Evolutionary conservation across 2,113 vertebrate genomes (phyloP).

Genomic region (Colaptes auratus): DNA sequence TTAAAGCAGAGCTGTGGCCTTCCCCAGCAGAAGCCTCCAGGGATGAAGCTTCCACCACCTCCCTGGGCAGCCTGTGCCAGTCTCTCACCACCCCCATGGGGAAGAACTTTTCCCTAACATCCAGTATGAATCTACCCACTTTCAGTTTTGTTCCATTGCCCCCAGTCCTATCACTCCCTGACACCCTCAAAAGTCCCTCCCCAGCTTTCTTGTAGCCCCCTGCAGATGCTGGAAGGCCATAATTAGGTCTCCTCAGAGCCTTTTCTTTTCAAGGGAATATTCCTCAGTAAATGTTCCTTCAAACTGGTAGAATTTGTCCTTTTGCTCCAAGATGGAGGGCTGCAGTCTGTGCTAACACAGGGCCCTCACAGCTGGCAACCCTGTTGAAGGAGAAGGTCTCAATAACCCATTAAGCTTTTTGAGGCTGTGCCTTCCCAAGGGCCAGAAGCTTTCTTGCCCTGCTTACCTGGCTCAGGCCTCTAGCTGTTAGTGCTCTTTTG

Average conservation of each 20-base stretch:
- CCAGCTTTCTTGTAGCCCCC: too few species aligned
- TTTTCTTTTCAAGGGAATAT: background rate
- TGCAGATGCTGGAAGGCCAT: too few species aligned
- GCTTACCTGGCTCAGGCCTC: background rate
- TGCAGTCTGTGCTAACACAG: rapidly evolving
- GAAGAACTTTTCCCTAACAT: too few species aligned
- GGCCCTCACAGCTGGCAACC: background rate
- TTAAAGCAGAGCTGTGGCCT: background rate
- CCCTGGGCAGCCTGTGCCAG: too few species aligned
- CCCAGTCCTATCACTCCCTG: too few species aligned
- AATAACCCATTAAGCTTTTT: background rate
- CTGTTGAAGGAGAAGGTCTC: background rate
- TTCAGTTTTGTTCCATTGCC: too few species aligned
- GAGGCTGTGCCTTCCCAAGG: background rate
- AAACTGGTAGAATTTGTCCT: background rate
- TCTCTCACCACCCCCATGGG: too few species aligned
- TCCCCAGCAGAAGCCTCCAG: background rate
- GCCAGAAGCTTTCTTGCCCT: background rate
- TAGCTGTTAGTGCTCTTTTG: background rate
- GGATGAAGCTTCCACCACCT: too few species aligned
- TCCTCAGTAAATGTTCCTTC: background rate
- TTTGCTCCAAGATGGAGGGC: background rate
- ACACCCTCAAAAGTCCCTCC: too few species aligned
- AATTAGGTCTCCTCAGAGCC: too few species aligned
- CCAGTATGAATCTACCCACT: too few species aligned